These are phyloP conservation scores for Spodoptera litura DNA, from an alignment of 1,140 invertebrate genomes.

Conservation along the genomic window DNA sequence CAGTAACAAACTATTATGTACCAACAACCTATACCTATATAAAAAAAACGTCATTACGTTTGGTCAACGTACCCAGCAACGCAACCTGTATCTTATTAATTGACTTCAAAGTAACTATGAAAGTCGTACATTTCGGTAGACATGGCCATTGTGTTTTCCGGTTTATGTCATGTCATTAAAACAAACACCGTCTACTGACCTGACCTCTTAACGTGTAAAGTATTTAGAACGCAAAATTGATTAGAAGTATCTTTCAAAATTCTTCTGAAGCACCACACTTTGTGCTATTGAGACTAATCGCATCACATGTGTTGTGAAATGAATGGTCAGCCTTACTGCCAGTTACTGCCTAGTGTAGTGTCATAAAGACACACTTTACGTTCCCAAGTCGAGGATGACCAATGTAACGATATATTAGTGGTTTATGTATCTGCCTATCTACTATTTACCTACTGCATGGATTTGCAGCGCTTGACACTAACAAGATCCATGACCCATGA, in stretches of 20 bases:
- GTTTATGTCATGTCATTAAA: constrained; percentile 3
- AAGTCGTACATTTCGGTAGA: not conserved
- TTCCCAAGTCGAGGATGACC: not conserved
- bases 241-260: not conserved
- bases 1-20: too few species aligned
- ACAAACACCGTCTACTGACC: constrained; percentile 12
- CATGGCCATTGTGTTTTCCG: not conserved
- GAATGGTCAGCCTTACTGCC: not conserved
- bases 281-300: constrained; percentile 7
- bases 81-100: too few species aligned
- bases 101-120: too few species aligned
- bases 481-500: too few species aligned
- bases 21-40: too few species aligned
- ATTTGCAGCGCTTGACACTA: too few species aligned
- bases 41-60: too few species aligned
- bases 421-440: too few species aligned
- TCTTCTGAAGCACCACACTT: constrained; percentile 12
- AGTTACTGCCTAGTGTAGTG: not conserved
- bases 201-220: not conserved
- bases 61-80: too few species aligned
- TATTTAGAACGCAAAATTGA: constrained; percentile 21
- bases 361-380: not conserved
- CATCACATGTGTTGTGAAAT: not conserved
- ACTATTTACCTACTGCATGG: too few species aligned
- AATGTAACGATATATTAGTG: not conserved